Evolutionary conservation across 2,888 invertebrate genomes (phyloP).

Genomic region (Scaptomyza caliginosa): DNA sequence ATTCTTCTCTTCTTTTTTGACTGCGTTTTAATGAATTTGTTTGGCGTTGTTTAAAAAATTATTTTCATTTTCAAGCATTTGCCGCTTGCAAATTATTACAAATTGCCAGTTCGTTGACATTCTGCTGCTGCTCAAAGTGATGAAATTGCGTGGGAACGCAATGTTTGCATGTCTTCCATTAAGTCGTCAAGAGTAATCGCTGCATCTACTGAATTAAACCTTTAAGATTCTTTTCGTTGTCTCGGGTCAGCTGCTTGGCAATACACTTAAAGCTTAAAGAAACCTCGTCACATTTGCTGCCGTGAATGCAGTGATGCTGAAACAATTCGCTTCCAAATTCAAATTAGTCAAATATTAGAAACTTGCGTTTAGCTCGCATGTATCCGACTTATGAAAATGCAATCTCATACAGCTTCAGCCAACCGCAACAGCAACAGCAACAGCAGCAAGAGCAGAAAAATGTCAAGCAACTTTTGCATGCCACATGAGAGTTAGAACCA

Average conservation of each 20-base stretch:
- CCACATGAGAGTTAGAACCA: conserved; percentile 24
- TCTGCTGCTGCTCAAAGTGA: conserved; percentile 26
- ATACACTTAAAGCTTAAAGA: too few species aligned
- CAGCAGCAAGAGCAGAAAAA: conserved; percentile 30
- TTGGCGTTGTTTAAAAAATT: conserved; percentile 36
- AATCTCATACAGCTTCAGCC: conserved; percentile 57
- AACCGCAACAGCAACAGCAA: conserved; percentile 49
- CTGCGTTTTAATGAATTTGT: conserved; percentile 53
- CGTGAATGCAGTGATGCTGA: conserved; percentile 44
- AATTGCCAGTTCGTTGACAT: conserved; percentile 48
- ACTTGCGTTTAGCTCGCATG: conserved; percentile 50
- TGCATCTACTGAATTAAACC: too few species aligned
- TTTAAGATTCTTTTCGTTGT: too few species aligned
- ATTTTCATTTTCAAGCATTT: conserved; percentile 34
- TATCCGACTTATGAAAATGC: conserved; percentile 49
- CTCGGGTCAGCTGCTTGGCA: too few species aligned
- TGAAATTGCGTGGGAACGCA: conserved; percentile 47
- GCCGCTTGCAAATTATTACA: conserved; percentile 46
- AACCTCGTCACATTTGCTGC: conserved; percentile 18
- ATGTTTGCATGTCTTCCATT: too few species aligned
- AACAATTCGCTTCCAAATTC: conserved; percentile 54
- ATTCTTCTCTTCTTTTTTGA: conserved; percentile 40
- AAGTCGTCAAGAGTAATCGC: too few species aligned
- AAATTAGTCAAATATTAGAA: conserved; percentile 67
- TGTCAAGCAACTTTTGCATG: conserved; percentile 50